Evolutionary conservation across 1,140 invertebrate genomes (phyloP).

Genomic region (Halictus rubicundus): DNA sequence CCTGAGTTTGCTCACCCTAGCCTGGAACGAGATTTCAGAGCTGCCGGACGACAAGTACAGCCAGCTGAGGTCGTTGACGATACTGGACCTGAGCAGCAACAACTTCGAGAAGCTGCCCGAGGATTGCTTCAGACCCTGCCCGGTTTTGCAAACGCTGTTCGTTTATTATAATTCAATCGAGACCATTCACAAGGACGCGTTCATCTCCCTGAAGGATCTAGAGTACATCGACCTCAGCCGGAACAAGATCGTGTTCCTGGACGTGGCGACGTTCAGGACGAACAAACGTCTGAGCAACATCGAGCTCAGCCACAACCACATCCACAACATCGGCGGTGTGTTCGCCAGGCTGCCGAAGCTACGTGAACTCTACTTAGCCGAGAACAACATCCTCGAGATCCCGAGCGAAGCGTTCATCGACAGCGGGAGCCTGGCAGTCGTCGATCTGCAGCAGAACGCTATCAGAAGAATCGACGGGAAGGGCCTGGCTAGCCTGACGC

Average conservation of each 20-base stretch:
- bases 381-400: constrained; percentile 94
- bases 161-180: constrained; percentile 92
- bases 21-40: constrained; percentile 90
- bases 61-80: constrained; percentile 85
- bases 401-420: constrained; percentile 90
- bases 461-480: constrained; percentile 88
- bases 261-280: constrained; percentile 86
- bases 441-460: constrained; percentile 94
- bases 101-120: constrained; percentile 88
- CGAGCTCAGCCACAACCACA: constrained; percentile 93
- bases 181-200: constrained; percentile 88
- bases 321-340: constrained; percentile 90
- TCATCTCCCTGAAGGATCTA: constrained; percentile 86
- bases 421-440: constrained; percentile 87
- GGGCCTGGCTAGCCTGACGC: constrained; percentile 86
- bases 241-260: constrained; percentile 90
- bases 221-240: constrained; percentile 93
- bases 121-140: constrained; percentile 89
- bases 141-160: constrained; percentile 88
- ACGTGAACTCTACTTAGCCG: constrained; percentile 91
- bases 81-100: constrained; percentile 93
- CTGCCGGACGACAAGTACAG: constrained; percentile 88
- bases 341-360: constrained; percentile 90
- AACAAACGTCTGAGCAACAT: constrained; percentile 90
- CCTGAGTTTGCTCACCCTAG: constrained; percentile 86